Base-by-base conservation (phyloP, 2,888 invertebrate genomes). In the Heteromurus nitidus region DNA sequence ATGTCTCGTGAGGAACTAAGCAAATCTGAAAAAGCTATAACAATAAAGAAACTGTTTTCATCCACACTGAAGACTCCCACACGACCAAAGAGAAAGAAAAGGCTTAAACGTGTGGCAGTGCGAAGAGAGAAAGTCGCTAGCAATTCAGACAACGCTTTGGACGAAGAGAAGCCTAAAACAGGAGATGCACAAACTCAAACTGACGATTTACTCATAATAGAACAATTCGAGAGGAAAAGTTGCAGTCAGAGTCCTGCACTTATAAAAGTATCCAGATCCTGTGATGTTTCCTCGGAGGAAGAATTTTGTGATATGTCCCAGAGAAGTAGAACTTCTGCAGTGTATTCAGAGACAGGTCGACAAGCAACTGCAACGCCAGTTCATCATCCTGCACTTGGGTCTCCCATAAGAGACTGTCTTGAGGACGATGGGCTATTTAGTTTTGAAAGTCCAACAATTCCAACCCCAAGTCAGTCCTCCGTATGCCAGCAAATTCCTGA, bases 181-280 rank as follows among this genome's bases (percentile, higher is more conserved):
- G 67, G 73, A 42, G 83, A 83, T 28, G 80, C 80, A 0, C 72
- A 80, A 60, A 80, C 83, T 1, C 83, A 83, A 80, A 83, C 83
- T 11, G 80, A 70, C 20, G 73, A 74, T 18, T n/a, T 67, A 20
- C 2, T 30, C 0, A 62, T 70, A 3, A 28, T 55, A 7, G 62
- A 36, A 26, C 31, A 74, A 36, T 13, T 53, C 9, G 60, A 67
- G 1, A 55, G 24, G 22, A 64, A 22, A 24, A 30, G 22, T 20
- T 24, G 5, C 28, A 60, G 28, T 2, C 58, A 58, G 28, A 53
- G 11, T 24, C 30, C 28, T 58, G 18, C 58, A 0, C 28, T 65
- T n/a, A 20, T 80, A 9, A 80, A 80, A 80, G 44, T 80, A 2
- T 73, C 73, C 0, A 58, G 73, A 42, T 80, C 80, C 11, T 80